These are phyloP conservation scores for Sipha maydis DNA, from an alignment of 2,888 invertebrate genomes.

Conservation along the genomic window DNA sequence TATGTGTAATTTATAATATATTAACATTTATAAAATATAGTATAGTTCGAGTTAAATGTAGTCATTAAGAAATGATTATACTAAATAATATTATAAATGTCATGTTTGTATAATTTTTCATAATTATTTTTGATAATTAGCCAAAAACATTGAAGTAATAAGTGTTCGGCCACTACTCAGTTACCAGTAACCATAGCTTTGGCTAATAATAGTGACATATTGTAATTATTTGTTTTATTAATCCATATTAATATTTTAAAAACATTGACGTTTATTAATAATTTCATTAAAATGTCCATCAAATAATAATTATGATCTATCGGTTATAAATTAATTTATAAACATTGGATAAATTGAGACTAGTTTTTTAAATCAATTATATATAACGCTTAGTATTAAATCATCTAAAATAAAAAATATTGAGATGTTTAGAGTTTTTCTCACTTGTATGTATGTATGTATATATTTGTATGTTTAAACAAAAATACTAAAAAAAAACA, in stretches of 20 bases:
- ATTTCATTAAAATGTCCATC: neutral
- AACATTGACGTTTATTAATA: neutral
- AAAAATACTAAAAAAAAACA: slow-evolving; percentile 22
- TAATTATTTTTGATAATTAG: too few species aligned
- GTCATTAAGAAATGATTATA: too few species aligned
- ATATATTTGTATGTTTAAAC: neutral
- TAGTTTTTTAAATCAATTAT: slow-evolving; percentile 30
- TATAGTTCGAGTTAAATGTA: too few species aligned
- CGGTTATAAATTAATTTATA: neutral
- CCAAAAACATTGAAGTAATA: too few species aligned
- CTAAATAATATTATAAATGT: too few species aligned
- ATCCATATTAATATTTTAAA: neutral
- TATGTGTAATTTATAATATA: too few species aligned
- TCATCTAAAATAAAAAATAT: slow-evolving; percentile 19
- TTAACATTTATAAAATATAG: too few species aligned
- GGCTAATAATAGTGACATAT: too few species aligned
- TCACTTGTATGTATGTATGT: neutral
- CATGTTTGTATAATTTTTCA: too few species aligned
- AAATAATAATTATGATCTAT: neutral
- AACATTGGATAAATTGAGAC: neutral
- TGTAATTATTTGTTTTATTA: too few species aligned
- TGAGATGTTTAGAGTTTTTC: slow-evolving; percentile 21
- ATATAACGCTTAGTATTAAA: neutral
- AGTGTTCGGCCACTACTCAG: too few species aligned
- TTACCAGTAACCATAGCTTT: too few species aligned